A percentile compares a stretch with the other conserved stretches of the same genome.
Evolutionary conservation across 2,113 vertebrate species (phyloP).

Genomic region (Typhlomys cinereus): DNA sequence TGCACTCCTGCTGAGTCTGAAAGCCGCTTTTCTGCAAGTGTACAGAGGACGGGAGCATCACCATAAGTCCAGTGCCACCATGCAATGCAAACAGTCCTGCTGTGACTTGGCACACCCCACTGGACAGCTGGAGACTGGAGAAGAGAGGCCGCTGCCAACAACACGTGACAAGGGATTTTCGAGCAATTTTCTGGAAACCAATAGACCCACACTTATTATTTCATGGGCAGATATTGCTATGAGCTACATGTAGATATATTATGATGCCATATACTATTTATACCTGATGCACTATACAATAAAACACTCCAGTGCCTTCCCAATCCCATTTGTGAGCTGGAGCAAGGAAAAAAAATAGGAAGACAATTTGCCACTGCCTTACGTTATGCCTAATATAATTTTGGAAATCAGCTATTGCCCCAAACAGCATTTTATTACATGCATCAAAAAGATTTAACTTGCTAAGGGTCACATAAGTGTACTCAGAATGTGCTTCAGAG

Average conservation of each 20-base stretch:
- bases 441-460: slow-evolving; percentile 83
- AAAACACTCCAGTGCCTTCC: slow-evolving; percentile 72
- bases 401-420: slow-evolving; percentile 82
- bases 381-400: slow-evolving; percentile 78
- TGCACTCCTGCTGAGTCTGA: slow-evolving; percentile 90
- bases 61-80: slow-evolving; percentile 83
- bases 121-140: slow-evolving; percentile 96
- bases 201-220: slow-evolving; percentile 77
- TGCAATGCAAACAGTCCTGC: slow-evolving; percentile 93
- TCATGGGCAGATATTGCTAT: slow-evolving; percentile 78
- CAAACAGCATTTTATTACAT: slow-evolving; percentile 80
- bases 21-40: slow-evolving; percentile 91
- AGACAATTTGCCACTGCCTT: slow-evolving; percentile 76
- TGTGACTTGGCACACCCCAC: slow-evolving; percentile 96
- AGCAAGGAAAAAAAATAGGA: slow-evolving; percentile 65
- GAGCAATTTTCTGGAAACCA: slow-evolving; percentile 83
- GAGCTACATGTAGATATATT: slow-evolving; percentile 64
- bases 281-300: slow-evolving; percentile 44
- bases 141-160: slow-evolving; percentile 90
- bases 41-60: slow-evolving; percentile 86
- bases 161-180: slow-evolving; percentile 87
- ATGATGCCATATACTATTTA: slow-evolving; percentile 23
- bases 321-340: slow-evolving; percentile 24
- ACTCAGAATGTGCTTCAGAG: slow-evolving; percentile 80
- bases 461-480: slow-evolving; percentile 75